Evolutionary conservation across 1,140 invertebrate genomes (phyloP), one percentile per base, ranked within the genome.

Genomic region (Babylonia areolata): DNA sequence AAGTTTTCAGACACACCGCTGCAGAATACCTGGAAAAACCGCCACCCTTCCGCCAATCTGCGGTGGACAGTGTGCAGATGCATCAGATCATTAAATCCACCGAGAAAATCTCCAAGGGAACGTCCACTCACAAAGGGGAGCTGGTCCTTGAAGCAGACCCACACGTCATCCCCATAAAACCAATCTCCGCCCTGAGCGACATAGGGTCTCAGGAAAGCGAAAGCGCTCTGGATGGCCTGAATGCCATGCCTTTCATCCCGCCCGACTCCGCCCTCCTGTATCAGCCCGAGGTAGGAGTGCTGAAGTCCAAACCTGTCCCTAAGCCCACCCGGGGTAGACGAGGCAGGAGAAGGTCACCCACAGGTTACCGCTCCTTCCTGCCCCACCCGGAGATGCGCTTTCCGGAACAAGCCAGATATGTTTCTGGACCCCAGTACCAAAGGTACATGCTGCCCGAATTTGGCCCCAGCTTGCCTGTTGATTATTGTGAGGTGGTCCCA

Each of bases 241-340:
- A 40, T 5, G 37, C 75, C 11, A 20, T 77, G 33, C 75, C 75
- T 17, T 77, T 3, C 75, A 15, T 77, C 35, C 75, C 75, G 1
- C 35, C 39, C 1, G 75, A 77, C 75, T 2, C 75, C 75, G 23
- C 15, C 75, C 5, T 77, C 2, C n/a, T 77, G 75, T 77, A 77
- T 37, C 35, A 40, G 75, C 75, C 75, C 2, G 75, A 77, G 75
- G 9, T 37, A 6, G 35, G 75, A 15, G 75, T 77, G 15, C 11
- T 77, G 75, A 77, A 77, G 37, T 77, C 75, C 75, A 35, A 40
- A 31, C 75, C 75, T 17, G 75, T 77, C 5, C 75, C 75, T 37
- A 77, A 40, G 23, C 75, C 75, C 3, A 77, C 75, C 17, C 35
- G 75, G 20, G 75, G 75, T 15, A 9, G 75, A 40, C 75, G 75